Conservation (phyloP, 2,113 vertebrate genomes). For the Anser brachyrhynchus region DNA sequence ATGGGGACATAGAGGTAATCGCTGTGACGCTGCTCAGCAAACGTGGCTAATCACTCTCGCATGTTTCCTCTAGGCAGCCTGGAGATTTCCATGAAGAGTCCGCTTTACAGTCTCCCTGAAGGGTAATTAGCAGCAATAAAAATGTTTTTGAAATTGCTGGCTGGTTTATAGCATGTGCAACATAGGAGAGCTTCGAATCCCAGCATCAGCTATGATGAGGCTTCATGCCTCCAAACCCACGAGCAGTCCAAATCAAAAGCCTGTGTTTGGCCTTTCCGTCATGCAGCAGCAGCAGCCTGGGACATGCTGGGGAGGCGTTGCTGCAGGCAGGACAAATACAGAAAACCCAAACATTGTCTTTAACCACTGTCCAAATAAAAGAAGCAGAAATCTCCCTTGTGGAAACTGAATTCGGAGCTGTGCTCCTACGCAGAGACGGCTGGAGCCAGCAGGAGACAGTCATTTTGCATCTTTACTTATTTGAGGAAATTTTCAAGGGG, state of each 20-base stretch:
- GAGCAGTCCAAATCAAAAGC: slow-evolving; percentile 2
- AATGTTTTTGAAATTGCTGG: background rate
- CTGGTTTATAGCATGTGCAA: background rate
- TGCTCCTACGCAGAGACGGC: background rate
- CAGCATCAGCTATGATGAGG: background rate
- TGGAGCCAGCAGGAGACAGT: background rate
- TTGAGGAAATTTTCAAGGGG: background rate
- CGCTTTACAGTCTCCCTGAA: slow-evolving; percentile 35
- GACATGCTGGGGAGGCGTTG: background rate
- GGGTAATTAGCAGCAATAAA: slow-evolving; percentile 60
- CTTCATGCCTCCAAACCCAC: background rate
- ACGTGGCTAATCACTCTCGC: background rate
- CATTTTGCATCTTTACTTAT: background rate
- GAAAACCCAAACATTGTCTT: background rate
- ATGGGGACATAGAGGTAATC: background rate
- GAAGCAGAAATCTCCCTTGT: background rate
- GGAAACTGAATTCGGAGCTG: background rate
- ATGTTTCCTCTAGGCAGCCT: slow-evolving; percentile 31
- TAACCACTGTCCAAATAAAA: background rate
- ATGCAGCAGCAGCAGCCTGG: background rate
- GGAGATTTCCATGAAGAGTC: background rate
- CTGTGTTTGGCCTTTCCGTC: background rate
- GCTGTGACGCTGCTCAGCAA: background rate
- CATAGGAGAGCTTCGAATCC: background rate
- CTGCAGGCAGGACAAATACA: slow-evolving; percentile 12